Evolutionary conservation across 2,113 vertebrate species (phyloP).

Genomic region (Hirundichthys speculiger): DNA sequence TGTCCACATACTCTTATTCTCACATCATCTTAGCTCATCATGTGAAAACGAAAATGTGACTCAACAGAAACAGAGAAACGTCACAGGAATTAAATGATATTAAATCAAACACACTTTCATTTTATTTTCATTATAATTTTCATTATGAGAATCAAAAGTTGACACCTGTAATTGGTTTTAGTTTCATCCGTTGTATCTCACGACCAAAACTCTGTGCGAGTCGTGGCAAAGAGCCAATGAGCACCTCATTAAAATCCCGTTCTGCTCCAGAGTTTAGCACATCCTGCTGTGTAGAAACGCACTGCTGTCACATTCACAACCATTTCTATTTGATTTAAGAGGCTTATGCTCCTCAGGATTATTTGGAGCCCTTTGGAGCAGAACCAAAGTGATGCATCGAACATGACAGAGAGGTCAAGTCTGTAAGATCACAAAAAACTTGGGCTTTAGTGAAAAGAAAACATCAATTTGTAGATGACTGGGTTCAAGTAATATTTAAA

Average conservation of each 20-base stretch:
- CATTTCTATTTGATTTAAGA: constrained; percentile 27
- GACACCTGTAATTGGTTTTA: too few relatives aligned
- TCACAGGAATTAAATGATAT: background rate
- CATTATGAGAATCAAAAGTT: too few relatives aligned
- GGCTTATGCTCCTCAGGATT: constrained; percentile 23
- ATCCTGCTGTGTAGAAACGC: constrained; percentile 24
- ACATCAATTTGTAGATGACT: too few relatives aligned
- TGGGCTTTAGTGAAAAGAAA: too few relatives aligned
- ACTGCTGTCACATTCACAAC: constrained; percentile 14
- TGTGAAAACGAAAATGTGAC: background rate
- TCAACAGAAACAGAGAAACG: background rate
- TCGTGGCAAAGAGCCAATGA: constrained; percentile 18
- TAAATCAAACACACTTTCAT: too few relatives aligned
- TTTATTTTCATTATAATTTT: too few relatives aligned
- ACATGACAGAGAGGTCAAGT: background rate
- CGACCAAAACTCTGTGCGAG: too few relatives aligned
- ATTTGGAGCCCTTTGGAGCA: constrained; percentile 19
- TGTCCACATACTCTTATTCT: constrained; percentile 9
- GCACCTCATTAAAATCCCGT: constrained; percentile 32
- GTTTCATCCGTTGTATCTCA: too few relatives aligned
- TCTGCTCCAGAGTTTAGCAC: constrained; percentile 14
- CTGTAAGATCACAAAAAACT: background rate
- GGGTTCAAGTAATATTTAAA: too few relatives aligned
- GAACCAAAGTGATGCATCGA: background rate
- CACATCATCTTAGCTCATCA: constrained; percentile 8